A percentile compares a stretch with the other conserved stretches of the same genome.
Evolutionary conservation across 2,113 vertebrate species (phyloP).

Genomic region (Passer montanus): DNA sequence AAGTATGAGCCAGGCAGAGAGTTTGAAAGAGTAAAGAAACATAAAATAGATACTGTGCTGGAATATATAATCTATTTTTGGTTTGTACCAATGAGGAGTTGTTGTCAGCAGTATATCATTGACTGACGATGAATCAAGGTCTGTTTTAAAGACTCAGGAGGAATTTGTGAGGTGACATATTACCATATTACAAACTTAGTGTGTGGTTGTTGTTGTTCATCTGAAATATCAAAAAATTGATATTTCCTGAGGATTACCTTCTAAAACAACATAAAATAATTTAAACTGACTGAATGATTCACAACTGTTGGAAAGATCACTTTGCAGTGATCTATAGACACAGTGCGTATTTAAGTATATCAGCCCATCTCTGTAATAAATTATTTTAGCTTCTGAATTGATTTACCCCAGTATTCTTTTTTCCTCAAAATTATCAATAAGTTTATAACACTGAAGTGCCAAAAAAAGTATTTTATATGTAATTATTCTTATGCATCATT

Average conservation of each 20-base stretch:
- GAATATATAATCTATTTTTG: neutral
- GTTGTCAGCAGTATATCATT: neutral
- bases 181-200: neutral
- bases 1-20: neutral
- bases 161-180: neutral
- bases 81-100: neutral
- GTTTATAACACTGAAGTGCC: neutral
- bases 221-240: neutral
- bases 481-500: neutral
- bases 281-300: neutral
- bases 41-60: neutral
- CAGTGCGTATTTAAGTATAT: neutral
- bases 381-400: neutral
- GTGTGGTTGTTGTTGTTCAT: neutral
- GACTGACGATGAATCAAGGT: neutral
- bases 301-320: neutral
- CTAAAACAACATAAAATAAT: neutral
- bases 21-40: neutral
- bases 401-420: neutral
- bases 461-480: neutral
- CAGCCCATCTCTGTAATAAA: neutral
- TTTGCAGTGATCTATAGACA: neutral
- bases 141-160: neutral
- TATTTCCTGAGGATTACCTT: neutral
- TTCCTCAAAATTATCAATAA: neutral